Percentiles rank a stretch among this genome's conserved stretches.
These are phyloP conservation scores for Dromius quadrimaculatus DNA, from an alignment of 2,888 invertebrate species.

Conservation along the genomic window DNA sequence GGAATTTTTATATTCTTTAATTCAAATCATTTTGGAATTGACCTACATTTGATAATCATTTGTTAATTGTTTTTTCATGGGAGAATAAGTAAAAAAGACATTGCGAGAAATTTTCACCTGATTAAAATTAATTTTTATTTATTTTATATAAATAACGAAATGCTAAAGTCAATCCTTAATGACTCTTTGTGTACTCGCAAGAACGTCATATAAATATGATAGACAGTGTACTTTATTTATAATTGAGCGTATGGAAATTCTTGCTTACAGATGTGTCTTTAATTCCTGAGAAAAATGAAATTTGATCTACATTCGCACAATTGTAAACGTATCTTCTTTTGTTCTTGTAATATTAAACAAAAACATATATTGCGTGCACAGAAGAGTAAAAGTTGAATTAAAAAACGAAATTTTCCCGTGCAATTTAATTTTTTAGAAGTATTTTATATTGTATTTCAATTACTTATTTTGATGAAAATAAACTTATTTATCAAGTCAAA, in stretches of 20 bases:
- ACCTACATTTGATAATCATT: too few relatives aligned
- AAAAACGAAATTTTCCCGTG: constrained; percentile 34
- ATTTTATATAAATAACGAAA: too few relatives aligned
- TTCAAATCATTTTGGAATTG: too few relatives aligned
- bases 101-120: too few relatives aligned
- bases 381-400: constrained; percentile 36
- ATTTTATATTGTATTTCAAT: constrained; percentile 34
- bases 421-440: background rate
- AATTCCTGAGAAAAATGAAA: constrained; percentile 43
- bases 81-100: too few relatives aligned
- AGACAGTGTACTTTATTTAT: constrained; percentile 14
- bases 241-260: too few relatives aligned
- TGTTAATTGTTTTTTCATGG: too few relatives aligned
- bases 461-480: background rate
- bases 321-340: constrained; percentile 7
- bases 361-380: constrained; percentile 26
- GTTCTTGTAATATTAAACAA: constrained; percentile 11
- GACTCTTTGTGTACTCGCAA: too few relatives aligned
- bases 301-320: constrained; percentile 44
- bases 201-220: constrained; percentile 10
- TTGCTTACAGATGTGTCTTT: background rate
- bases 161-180: too few relatives aligned
- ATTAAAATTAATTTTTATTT: too few relatives aligned
- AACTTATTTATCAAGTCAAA: background rate
- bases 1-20: too few relatives aligned